A percentile compares a stretch with the other conserved stretches of the same genome.
Evolutionary conservation across 2,113 vertebrate species (phyloP).

Genomic region (Syngnathus floridae): DNA sequence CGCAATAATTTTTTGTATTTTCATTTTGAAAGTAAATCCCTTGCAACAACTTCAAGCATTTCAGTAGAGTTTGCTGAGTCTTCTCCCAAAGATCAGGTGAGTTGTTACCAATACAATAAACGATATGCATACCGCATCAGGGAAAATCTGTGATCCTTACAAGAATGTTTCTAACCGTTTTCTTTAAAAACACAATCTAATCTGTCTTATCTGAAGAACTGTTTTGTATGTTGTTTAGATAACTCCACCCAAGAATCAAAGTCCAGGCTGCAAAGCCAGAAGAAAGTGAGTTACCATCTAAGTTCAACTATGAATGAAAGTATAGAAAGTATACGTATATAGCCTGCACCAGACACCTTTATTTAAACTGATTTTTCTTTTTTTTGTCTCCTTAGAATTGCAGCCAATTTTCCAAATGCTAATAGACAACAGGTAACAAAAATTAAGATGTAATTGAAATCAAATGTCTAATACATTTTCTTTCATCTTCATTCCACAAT

Average conservation of each 20-base stretch:
- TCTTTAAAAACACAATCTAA: not conserved
- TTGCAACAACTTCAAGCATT: not conserved
- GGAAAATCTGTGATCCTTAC: not conserved
- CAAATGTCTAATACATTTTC: not conserved
- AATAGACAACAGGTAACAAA: slow-evolving; percentile 34
- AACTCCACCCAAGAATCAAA: slow-evolving; percentile 28
- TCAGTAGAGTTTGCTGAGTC: slow-evolving; percentile 5
- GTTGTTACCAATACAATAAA: not conserved
- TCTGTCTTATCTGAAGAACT: not conserved
- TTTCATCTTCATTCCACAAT: not conserved
- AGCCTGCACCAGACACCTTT: not conserved
- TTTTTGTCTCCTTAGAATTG: slow-evolving; percentile 54
- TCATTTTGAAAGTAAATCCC: slow-evolving; percentile 13
- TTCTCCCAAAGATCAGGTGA: slow-evolving; percentile 25
- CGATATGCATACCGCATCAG: not conserved
- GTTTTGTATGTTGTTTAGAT: not conserved
- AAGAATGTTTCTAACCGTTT: not conserved
- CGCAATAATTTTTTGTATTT: not conserved
- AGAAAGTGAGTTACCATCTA: slow-evolving; percentile 38
- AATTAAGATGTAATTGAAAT: slow-evolving; percentile 12
- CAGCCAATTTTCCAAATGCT: slow-evolving; percentile 49
- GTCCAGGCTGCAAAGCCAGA: slow-evolving; percentile 42
- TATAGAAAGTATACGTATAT: no score
- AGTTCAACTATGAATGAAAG: not conserved
- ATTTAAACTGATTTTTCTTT: not conserved